Evolutionary conservation across 2,888 invertebrate species (phyloP).

Genomic region (Lissocephala sabroskyi): DNA sequence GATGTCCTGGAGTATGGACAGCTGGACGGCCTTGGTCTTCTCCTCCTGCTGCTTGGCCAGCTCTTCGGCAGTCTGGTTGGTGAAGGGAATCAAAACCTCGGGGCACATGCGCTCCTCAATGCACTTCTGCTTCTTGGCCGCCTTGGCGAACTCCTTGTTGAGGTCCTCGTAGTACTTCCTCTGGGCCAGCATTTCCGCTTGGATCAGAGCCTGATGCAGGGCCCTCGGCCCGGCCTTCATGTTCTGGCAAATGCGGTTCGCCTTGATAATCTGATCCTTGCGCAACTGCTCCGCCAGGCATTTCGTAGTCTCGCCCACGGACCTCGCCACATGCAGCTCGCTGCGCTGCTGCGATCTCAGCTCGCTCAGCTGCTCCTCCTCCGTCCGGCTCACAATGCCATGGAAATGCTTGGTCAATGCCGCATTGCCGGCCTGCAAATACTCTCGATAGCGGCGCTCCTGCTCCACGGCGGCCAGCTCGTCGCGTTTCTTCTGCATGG

Average conservation of each 20-base stretch:
- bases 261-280: slow-evolving; percentile 40
- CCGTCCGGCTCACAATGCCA: neutral
- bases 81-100: slow-evolving; percentile 26
- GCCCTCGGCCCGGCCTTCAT: slow-evolving; percentile 37
- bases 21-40: slow-evolving; percentile 18
- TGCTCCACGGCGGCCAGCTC: slow-evolving; percentile 24
- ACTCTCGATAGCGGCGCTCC: slow-evolving; percentile 35
- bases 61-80: slow-evolving; percentile 24
- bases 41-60: slow-evolving; percentile 27
- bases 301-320: slow-evolving; percentile 3
- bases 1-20: slow-evolving; percentile 31
- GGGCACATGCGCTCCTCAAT: slow-evolving; percentile 35
- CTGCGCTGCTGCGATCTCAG: neutral
- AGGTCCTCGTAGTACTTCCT: slow-evolving; percentile 24
- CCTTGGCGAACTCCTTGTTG: slow-evolving; percentile 27
- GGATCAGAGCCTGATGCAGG: slow-evolving; percentile 26
- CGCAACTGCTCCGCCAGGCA: slow-evolving; percentile 19
- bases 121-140: slow-evolving; percentile 19
- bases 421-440: slow-evolving; percentile 32
- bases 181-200: slow-evolving; percentile 35
- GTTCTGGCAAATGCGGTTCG: slow-evolving; percentile 23
- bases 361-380: slow-evolving; percentile 10
- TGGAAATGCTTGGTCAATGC: slow-evolving; percentile 21
- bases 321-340: neutral
- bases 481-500: slow-evolving; percentile 11